Conservation (phyloP, 2,113 vertebrate genomes). For the Sporophila hypoxantha region DNA sequence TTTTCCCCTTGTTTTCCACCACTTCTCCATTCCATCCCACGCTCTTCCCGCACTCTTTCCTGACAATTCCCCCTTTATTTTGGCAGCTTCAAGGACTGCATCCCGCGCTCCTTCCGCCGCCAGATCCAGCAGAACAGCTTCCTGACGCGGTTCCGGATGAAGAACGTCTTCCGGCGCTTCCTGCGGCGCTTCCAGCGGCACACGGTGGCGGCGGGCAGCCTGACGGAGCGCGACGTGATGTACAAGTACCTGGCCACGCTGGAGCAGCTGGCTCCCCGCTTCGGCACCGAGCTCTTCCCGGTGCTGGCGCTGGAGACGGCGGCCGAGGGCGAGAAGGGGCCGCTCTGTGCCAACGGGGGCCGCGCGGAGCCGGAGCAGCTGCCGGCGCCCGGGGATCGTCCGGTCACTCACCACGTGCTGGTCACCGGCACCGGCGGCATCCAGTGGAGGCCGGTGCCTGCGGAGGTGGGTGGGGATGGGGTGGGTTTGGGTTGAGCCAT, state of each 20-base stretch:
- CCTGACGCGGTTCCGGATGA: constrained; percentile 79
- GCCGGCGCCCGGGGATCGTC: accelerated
- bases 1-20: too few species aligned
- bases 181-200: constrained; percentile 79
- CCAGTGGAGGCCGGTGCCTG: constrained; percentile 65
- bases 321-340: constrained; percentile 49
- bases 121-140: constrained; percentile 76
- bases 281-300: constrained; percentile 72
- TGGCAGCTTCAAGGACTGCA: constrained; percentile 82
- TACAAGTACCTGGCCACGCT: constrained; percentile 88
- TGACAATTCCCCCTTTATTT: accelerated
- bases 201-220: constrained; percentile 62
- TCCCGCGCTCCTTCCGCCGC: constrained; percentile 80
- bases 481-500: background rate
- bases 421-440: constrained; percentile 79
- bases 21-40: background rate
- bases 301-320: constrained; percentile 59
- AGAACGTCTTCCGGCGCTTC: constrained; percentile 77
- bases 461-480: constrained; percentile 1
- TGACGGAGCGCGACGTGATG: constrained; percentile 78
- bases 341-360: background rate
- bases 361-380: background rate
- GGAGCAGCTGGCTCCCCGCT: constrained; percentile 76
- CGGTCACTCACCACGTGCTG: constrained; percentile 71
- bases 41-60: too few species aligned